Conservation (phyloP, 2,113 vertebrate species). For the Eupsittula cactorum region DNA sequence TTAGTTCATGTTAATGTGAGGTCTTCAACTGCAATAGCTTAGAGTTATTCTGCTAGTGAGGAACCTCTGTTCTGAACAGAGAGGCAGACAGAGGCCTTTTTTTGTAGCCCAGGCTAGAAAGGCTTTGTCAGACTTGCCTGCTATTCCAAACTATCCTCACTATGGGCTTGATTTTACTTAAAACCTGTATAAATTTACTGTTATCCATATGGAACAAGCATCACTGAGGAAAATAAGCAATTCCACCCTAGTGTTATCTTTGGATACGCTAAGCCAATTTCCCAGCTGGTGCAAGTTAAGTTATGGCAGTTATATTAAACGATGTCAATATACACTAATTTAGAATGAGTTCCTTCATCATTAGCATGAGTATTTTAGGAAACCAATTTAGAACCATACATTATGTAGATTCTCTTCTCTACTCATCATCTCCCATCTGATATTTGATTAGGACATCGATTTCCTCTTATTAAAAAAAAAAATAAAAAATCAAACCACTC, state of each 20-base stretch:
- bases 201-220: not conserved
- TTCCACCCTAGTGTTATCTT: slow-evolving; percentile 32
- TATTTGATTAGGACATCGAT: slow-evolving; percentile 51
- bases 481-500: slow-evolving; percentile 18
- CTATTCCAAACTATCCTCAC: not conserved
- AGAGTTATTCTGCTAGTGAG: not conserved
- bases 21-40: not conserved
- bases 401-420: slow-evolving; percentile 41
- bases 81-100: not conserved
- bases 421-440: slow-evolving; percentile 34
- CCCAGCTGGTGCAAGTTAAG: slow-evolving; percentile 52
- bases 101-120: not conserved
- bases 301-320: slow-evolving; percentile 58
- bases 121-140: not conserved
- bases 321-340: slow-evolving; percentile 58
- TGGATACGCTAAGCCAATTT: slow-evolving; percentile 29
- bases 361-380: slow-evolving; percentile 56
- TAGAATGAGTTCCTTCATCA: slow-evolving; percentile 47
- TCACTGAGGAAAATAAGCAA: slow-evolving; percentile 20
- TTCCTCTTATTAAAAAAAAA: slow-evolving; percentile 41
- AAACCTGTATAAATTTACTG: not conserved
- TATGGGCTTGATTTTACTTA: not conserved
- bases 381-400: slow-evolving; percentile 44
- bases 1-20: not conserved
- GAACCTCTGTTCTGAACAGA: not conserved